Evolutionary conservation across 2,888 invertebrate genomes (phyloP), one percentile per base, ranked within the genome.

Genomic region (Agrilus mali): DNA sequence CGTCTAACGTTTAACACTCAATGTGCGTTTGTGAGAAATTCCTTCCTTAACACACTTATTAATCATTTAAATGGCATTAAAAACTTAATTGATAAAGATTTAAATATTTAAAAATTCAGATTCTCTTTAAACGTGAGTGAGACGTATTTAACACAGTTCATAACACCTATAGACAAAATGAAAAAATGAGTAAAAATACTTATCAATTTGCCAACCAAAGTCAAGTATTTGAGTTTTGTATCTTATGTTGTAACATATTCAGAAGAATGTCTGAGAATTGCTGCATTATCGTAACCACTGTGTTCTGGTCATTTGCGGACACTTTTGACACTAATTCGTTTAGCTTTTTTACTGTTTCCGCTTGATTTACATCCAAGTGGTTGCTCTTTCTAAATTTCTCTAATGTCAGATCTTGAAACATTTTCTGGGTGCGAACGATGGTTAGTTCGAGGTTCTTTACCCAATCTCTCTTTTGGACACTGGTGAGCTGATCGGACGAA

Each of bases 191-290:
- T 27, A 27, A 27, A 27, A 27, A 10, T 2, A 2, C 1, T 27
- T 27, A 27, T 10, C 27, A 27, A 10, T 27, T 27, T 27, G 10
- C 8, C 27, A 27, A 77, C 60, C 60, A 44, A 13, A 58, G 43
- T 48, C 45, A 48, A 39, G 43, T 43, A 33, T 42, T 48, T 3
- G 48, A 42, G 35, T 40, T 42, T 34, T 48, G 48, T 40, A 77
- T 75, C 54, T 73, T 71, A 55, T 78, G 75, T 55, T 78, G 77
- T 61, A 78, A 74, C 66, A 78, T 69, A 42, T 67, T 72, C 42
- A 77, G 60, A 36, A 78, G 61, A 55, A 75, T 66, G 50, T 78
- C 77, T 10, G 76, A 74, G 57, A 75, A 78, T 55, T 77, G 77
- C 53, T 78, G 74, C 71, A 78, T 74, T 63, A 77, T 71, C 42